A percentile compares a stretch with the other conserved stretches of the same genome.
Conservation (phyloP, 37 sponge, comb jelly and placozoan genomes). For the Ephydatia muelleri region DNA sequence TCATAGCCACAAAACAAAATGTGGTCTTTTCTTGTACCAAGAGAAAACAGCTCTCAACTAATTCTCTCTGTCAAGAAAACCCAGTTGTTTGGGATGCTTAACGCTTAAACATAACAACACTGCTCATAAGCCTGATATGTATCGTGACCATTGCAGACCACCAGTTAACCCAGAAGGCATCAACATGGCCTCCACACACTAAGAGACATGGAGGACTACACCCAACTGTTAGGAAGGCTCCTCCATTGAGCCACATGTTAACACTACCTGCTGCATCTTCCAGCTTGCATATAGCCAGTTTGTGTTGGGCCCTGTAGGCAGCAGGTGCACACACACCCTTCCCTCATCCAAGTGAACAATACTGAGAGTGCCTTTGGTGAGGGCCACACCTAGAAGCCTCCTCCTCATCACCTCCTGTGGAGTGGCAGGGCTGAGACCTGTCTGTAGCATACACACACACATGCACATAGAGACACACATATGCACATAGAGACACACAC, state of each 20-base stretch:
- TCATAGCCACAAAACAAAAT: neutral
- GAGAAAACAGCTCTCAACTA: neutral
- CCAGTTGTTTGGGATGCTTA: neutral
- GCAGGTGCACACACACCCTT: neutral
- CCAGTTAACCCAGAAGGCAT: too few relatives aligned
- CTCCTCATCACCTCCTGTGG: neutral
- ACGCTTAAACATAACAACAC: too few relatives aligned
- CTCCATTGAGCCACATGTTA: too few relatives aligned
- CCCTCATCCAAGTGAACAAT: neutral
- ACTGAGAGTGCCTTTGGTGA: neutral
- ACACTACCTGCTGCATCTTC: neutral
- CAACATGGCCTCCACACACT: too few relatives aligned
- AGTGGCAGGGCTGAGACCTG: too few relatives aligned
- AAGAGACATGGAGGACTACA: too few relatives aligned
- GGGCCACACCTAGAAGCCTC: neutral
- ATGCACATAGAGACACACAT: too few relatives aligned
- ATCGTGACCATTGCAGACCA: too few relatives aligned
- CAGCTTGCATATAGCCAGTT: neutral
- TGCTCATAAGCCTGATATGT: too few relatives aligned
- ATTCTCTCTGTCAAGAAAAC: neutral
- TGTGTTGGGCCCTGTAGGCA: neutral
- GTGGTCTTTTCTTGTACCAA: neutral
- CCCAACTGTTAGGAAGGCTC: too few relatives aligned
- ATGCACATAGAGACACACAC: neutral
- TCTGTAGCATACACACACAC: too few relatives aligned